Percentiles rank a stretch among this genome's conserved stretches.
phyloP scores from a whole-genome alignment of 1,140 invertebrate species.

The Cherax destructor region DNA sequence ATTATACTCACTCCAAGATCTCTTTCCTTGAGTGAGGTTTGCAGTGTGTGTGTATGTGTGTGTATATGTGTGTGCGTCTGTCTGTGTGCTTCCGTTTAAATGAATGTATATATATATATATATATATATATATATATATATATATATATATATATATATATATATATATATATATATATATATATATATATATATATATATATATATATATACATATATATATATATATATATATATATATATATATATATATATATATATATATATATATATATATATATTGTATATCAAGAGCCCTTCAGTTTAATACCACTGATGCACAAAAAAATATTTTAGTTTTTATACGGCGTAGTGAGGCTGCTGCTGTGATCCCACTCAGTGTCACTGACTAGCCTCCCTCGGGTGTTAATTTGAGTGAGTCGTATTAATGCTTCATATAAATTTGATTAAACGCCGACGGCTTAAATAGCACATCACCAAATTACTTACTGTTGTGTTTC shows the following conservation, averaged over 20 bases:
- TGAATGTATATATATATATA: not conserved
- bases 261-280: conserved; percentile 19
- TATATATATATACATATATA: conserved; percentile 2
- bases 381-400: conserved; percentile 2
- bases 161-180: not conserved
- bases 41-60: not conserved
- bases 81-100: not conserved
- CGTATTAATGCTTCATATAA: conserved; percentile 46
- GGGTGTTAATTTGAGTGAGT: conserved; percentile 38
- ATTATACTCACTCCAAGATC: no score
- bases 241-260: conserved; percentile 14
- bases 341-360: not conserved
- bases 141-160: conserved; percentile 14
- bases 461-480: conserved; percentile 24
- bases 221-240: conserved; percentile 3
- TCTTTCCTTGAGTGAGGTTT: no score
- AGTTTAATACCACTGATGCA: not conserved
- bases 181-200: no score
- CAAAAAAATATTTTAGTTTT: conserved; percentile 9
- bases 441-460: conserved; percentile 49
- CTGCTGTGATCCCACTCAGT: not conserved
- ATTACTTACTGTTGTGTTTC: conserved; percentile 28
- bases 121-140: conserved; percentile 27
- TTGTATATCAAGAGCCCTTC: not conserved
- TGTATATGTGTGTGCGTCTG: not conserved